A percentile compares a stretch with the other conserved stretches of the same genome.
phyloP scores from a whole-genome alignment of 1,140 invertebrate species.

The Drosophila yakuba region DNA sequence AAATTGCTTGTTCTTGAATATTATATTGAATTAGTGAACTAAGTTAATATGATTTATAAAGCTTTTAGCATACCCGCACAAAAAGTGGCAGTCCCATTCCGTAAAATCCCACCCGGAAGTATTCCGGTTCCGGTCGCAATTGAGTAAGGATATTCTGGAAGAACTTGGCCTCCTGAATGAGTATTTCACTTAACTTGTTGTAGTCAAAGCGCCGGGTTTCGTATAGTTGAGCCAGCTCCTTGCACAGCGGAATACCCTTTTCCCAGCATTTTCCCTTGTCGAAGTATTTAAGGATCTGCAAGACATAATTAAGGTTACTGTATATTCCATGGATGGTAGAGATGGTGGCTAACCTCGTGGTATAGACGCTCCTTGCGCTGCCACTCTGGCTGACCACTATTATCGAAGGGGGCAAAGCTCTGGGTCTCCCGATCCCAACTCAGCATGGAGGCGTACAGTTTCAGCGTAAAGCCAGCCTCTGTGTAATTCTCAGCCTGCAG shows the following conservation, averaged over 20 bases:
- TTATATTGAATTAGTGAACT: neutral
- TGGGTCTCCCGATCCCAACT: conserved; percentile 92
- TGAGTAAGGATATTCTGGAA: conserved; percentile 96
- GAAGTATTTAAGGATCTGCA: conserved; percentile 94
- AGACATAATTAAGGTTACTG: neutral
- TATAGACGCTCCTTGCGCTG: conserved; percentile 97
- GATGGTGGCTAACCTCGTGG: conserved; percentile 87
- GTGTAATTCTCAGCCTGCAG: conserved; percentile 97
- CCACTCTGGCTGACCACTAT: conserved; percentile 91
- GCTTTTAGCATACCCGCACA: conserved; percentile 89
- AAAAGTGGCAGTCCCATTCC: conserved; percentile 97
- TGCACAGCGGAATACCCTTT: conserved; percentile 96
- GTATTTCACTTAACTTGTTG: conserved; percentile 92
- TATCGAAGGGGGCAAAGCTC: conserved; percentile 84
- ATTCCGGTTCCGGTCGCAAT: conserved; percentile 95
- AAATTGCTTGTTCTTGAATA: conserved; percentile 95
- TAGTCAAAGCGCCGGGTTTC: conserved; percentile 96
- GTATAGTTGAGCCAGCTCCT: conserved; percentile 95
- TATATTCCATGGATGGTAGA: neutral
- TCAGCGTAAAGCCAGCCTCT: conserved; percentile 97
- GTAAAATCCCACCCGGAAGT: conserved; percentile 98
- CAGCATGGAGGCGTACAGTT: conserved; percentile 96
- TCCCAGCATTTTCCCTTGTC: conserved; percentile 98
- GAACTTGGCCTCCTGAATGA: conserved; percentile 94
- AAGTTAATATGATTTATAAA: neutral